Conservation (phyloP, 2,888 invertebrate species). For the Schrankia costaestrigalis region DNA sequence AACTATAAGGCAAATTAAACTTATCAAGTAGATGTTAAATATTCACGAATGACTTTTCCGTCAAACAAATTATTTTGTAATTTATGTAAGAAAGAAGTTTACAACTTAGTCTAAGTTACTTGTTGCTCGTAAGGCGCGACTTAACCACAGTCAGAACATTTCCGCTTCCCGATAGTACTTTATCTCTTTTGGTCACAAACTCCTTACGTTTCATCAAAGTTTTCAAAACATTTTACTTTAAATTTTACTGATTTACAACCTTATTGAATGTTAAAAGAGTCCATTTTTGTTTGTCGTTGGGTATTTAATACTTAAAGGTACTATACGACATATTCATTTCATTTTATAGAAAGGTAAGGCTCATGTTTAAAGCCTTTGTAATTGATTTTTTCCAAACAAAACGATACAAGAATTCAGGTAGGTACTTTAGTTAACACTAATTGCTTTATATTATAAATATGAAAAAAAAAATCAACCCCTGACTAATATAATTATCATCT, state of each 20-base stretch:
- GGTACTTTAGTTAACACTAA: too few relatives aligned
- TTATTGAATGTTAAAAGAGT: conserved; percentile 2
- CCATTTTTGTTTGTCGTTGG: conserved; percentile 1
- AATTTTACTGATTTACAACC: conserved; percentile 1
- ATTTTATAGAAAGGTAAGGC: conserved; percentile 24
- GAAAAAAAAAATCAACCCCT: too few relatives aligned
- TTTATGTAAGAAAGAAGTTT: too few relatives aligned
- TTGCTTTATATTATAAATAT: too few relatives aligned
- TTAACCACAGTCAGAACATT: conserved; percentile 10
- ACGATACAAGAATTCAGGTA: conserved; percentile 23
- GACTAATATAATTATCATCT: too few relatives aligned
- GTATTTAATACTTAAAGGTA: conserved; percentile 10
- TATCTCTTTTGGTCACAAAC: conserved; percentile 18
- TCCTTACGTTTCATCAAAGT: conserved; percentile 8
- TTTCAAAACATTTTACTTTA: conserved; percentile 9
- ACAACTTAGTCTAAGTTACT: conserved; percentile 17
- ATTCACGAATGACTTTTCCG: too few relatives aligned
- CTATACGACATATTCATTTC: conserved; percentile 14
- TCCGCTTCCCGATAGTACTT: conserved; percentile 10
- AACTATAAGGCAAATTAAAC: too few relatives aligned
- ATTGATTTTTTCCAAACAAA: conserved; percentile 26
- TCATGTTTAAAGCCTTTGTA: conserved; percentile 22
- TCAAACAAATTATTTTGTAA: too few relatives aligned
- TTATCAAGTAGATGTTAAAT: too few relatives aligned
- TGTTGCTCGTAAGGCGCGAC: conserved; percentile 20